Percentiles rank a stretch among this genome's conserved stretches.
phyloP scores from a whole-genome alignment of 2,113 vertebrate species.

The Theristicus caerulescens region DNA sequence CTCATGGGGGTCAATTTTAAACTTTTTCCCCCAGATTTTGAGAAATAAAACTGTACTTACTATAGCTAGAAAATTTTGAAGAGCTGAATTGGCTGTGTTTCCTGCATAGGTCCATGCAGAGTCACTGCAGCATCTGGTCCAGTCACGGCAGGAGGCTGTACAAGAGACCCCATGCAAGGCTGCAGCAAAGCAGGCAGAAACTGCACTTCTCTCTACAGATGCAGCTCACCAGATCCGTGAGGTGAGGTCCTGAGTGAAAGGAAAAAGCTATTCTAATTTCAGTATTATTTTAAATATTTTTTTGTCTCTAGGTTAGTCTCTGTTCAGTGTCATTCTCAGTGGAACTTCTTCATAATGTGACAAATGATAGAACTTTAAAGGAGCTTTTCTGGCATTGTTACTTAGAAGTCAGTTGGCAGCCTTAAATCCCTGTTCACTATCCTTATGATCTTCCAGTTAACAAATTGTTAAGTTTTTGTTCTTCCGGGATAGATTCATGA shows the following conservation, averaged over 20 bases:
- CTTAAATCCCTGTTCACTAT: not conserved
- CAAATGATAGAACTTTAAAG: not conserved
- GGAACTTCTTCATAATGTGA: not conserved
- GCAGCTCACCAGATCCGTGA: constrained; percentile 83
- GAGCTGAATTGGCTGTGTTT: not conserved
- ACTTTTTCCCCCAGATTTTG: not conserved
- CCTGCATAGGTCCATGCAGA: constrained; percentile 81
- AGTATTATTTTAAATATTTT: not conserved
- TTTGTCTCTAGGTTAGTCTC: not conserved
- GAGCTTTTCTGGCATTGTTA: not conserved
- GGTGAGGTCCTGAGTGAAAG: constrained; percentile 67
- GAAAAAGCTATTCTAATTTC: not conserved
- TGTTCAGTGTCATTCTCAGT: not conserved
- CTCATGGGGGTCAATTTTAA: not conserved
- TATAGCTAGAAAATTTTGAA: not conserved
- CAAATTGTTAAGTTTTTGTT: not conserved
- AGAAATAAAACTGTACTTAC: not conserved
- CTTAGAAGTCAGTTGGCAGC: not conserved
- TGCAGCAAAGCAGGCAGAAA: constrained; percentile 84
- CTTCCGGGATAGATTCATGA: not conserved
- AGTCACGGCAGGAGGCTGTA: constrained; percentile 78
- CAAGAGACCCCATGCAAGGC: constrained; percentile 81
- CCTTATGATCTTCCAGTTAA: not conserved
- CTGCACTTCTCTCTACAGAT: constrained; percentile 75
- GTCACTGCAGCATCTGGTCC: constrained; percentile 82